Conservation (phyloP, 2,113 vertebrate species). For the Thalassarche chlororhynchos region DNA sequence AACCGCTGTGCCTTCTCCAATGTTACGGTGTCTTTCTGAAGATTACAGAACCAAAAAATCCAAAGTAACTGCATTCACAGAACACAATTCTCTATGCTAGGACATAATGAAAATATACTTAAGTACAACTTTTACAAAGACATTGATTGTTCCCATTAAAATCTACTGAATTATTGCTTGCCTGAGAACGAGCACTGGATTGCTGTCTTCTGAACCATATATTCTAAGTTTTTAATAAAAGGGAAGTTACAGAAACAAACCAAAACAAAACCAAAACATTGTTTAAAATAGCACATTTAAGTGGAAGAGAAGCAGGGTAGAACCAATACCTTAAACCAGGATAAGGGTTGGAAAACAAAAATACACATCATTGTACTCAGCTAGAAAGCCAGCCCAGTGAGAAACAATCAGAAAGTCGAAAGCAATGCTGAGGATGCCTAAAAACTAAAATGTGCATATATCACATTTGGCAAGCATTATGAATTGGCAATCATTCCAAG, state of each 20-base stretch:
- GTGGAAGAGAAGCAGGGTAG: background rate
- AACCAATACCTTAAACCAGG: background rate
- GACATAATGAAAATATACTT: background rate
- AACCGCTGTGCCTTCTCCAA: background rate
- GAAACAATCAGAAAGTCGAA: background rate
- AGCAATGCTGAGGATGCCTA: background rate
- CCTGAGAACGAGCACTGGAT: background rate
- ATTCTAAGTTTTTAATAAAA: background rate
- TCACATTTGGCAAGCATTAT: background rate
- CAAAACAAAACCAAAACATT: background rate
- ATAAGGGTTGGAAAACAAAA: background rate
- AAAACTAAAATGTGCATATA: background rate
- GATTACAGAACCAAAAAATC: background rate
- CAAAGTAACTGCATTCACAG: background rate
- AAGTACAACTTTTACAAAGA: background rate
- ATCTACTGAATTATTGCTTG: background rate
- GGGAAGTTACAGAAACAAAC: background rate
- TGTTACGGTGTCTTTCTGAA: background rate
- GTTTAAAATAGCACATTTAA: background rate
- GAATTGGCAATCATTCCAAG: background rate
- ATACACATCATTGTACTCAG: background rate
- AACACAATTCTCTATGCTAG: background rate
- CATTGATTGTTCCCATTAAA: background rate
- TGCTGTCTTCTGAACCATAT: background rate
- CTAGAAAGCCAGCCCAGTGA: background rate